Conservation (phyloP, 2,888 invertebrate genomes). For the Esperia sulphurella region DNA sequence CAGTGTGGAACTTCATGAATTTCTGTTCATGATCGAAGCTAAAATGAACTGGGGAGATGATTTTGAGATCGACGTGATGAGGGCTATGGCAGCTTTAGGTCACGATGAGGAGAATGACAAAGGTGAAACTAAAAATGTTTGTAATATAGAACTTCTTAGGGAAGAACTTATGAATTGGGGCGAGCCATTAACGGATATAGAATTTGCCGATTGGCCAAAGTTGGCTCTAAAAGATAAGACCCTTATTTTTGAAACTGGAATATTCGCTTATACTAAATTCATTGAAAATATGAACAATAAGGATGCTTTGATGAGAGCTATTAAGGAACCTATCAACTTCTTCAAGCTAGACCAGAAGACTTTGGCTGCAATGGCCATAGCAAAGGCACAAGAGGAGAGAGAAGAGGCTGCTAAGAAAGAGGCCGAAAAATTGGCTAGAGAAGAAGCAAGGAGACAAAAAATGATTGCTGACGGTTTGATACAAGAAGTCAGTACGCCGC, state of each 20-base stretch:
- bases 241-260: slow-evolving; percentile 43
- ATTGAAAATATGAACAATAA: slow-evolving; percentile 65
- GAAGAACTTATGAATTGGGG: slow-evolving; percentile 62
- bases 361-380: slow-evolving; percentile 42
- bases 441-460: slow-evolving; percentile 7
- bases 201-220: slow-evolving; percentile 57
- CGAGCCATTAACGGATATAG: slow-evolving; percentile 55
- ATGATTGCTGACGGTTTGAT: slow-evolving; percentile 10
- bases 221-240: slow-evolving; percentile 57
- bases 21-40: slow-evolving; percentile 65
- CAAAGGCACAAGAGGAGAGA: slow-evolving; percentile 58
- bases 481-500: too few species aligned
- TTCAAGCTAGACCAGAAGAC: slow-evolving; percentile 66
- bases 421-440: slow-evolving; percentile 42
- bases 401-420: slow-evolving; percentile 54
- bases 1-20: slow-evolving; percentile 62
- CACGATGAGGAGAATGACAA: slow-evolving; percentile 45
- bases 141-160: slow-evolving; percentile 45
- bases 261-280: slow-evolving; percentile 54
- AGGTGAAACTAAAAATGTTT: slow-evolving; percentile 40
- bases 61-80: slow-evolving; percentile 49
- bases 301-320: slow-evolving; percentile 25
- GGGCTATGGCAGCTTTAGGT: slow-evolving; percentile 54
- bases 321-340: slow-evolving; percentile 59
- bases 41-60: slow-evolving; percentile 67